These are phyloP conservation scores for Brachyptera risi DNA, from an alignment of 2,888 invertebrate species.

Conservation along the genomic window DNA sequence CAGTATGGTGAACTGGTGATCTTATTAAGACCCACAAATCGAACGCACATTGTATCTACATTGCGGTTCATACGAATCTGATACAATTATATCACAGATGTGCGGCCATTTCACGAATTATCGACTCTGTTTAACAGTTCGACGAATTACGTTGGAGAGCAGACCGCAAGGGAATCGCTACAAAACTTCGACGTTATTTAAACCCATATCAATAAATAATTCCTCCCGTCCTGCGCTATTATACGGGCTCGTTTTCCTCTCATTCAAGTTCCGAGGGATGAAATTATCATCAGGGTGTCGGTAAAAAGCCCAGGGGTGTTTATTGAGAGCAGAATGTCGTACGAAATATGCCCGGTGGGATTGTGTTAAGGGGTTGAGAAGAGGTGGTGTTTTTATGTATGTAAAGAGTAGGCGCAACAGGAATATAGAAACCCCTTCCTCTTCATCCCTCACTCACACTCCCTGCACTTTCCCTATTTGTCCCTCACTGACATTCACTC, in stretches of 20 bases:
- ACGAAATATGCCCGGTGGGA: conserved; percentile 15
- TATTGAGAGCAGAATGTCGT: neutral
- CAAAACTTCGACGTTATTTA: conserved; percentile 4
- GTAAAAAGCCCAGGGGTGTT: neutral
- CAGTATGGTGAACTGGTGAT: too few species aligned
- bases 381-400: neutral
- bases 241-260: neutral
- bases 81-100: conserved; percentile 8
- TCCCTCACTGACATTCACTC: too few species aligned
- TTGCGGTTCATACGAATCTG: neutral
- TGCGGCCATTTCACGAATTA: conserved; percentile 11
- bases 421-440: too few species aligned
- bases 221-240: neutral
- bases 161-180: neutral
- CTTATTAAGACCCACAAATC: too few species aligned
- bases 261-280: neutral
- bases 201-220: conserved; percentile 2
- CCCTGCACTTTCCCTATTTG: too few species aligned
- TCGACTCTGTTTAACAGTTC: conserved; percentile 6
- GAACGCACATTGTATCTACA: too few species aligned
- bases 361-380: neutral
- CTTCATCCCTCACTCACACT: too few species aligned
- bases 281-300: conserved; percentile 16
- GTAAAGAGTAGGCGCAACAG: conserved; percentile 1
- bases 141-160: neutral